These are phyloP conservation scores for Netelia inedita DNA, from an alignment of 2,888 invertebrate species.

Conservation along the genomic window DNA sequence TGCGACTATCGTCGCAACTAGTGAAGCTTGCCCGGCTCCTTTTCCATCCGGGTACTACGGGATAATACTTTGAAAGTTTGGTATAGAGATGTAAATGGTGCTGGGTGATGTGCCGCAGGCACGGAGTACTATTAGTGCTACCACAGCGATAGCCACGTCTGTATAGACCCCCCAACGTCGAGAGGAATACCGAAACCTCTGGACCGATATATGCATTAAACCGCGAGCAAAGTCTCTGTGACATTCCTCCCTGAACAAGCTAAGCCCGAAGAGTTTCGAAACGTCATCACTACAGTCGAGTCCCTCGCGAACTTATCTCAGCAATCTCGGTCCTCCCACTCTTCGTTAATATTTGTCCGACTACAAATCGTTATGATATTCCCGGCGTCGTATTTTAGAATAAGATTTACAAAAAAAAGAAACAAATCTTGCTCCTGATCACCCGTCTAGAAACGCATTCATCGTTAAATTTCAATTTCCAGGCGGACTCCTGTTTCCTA, in stretches of 20 bases:
- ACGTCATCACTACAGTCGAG: constrained; percentile 13
- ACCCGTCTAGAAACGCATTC: too few relatives aligned
- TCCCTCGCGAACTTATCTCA: neutral
- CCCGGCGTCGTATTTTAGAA: too few relatives aligned
- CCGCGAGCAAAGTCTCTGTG: constrained; percentile 7
- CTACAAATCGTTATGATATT: too few relatives aligned
- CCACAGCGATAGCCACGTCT: constrained; percentile 20
- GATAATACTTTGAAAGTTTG: constrained; percentile 44
- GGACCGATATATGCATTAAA: constrained; percentile 22
- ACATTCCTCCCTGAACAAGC: constrained; percentile 31
- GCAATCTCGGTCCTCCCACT: neutral
- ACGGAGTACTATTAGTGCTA: constrained; percentile 38
- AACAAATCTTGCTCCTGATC: too few relatives aligned
- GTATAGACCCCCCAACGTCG: neutral
- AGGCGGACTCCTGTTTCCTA: too few relatives aligned
- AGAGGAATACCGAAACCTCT: constrained; percentile 5
- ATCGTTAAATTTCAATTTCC: too few relatives aligned
- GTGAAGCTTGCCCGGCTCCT: constrained; percentile 5
- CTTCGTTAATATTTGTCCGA: too few relatives aligned
- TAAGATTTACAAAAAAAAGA: too few relatives aligned
- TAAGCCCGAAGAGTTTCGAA: constrained; percentile 10
- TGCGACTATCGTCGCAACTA: constrained; percentile 1
- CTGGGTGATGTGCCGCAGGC: constrained; percentile 22
- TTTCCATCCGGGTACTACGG: constrained; percentile 6
- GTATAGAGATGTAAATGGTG: constrained; percentile 13